These are phyloP conservation scores for Gasteruption jaculator DNA, from an alignment of 2,888 invertebrate genomes.

Conservation along the genomic window DNA sequence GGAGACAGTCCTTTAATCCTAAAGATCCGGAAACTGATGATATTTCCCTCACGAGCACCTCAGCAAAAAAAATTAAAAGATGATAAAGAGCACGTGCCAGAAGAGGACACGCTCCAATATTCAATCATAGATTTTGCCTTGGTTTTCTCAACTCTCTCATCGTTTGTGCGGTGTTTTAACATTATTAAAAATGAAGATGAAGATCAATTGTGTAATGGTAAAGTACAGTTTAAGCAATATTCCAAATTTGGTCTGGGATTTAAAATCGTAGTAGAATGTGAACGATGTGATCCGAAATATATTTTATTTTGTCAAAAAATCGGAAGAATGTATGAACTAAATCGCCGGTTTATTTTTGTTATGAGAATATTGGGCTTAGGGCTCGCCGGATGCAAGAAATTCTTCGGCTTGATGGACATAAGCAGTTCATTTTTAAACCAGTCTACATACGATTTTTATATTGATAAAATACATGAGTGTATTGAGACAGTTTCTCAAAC, in stretches of 20 bases:
- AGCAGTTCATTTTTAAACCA: conserved; percentile 20
- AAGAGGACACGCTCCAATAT: conserved; percentile 22
- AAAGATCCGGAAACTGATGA: conserved; percentile 20
- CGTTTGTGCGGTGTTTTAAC: conserved; percentile 22
- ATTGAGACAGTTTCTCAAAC: conserved; percentile 18
- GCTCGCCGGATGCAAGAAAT: conserved; percentile 20
- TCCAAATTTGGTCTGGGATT: conserved; percentile 23
- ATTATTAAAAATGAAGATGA: conserved; percentile 22
- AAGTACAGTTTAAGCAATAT: conserved; percentile 21
- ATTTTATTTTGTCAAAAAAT: conserved; percentile 24
- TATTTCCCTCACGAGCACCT: conserved; percentile 22
- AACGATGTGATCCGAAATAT: conserved; percentile 20
- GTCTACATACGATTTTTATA: conserved; percentile 22
- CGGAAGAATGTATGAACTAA: conserved; percentile 20
- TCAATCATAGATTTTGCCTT: conserved; percentile 23
- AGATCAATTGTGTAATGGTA: conserved; percentile 23
- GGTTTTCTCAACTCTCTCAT: conserved; percentile 23
- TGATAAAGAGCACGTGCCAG: conserved; percentile 23
- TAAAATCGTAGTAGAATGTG: conserved; percentile 23
- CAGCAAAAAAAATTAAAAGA: too few relatives aligned
- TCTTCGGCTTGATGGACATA: conserved; percentile 20
- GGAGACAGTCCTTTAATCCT: conserved; percentile 21
- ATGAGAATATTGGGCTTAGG: conserved; percentile 26
- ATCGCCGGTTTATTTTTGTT: conserved; percentile 25
- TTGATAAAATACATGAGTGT: conserved; percentile 20